These are phyloP conservation scores for Egretta garzetta DNA, from an alignment of 2,113 vertebrate species.

Conservation along the genomic window DNA sequence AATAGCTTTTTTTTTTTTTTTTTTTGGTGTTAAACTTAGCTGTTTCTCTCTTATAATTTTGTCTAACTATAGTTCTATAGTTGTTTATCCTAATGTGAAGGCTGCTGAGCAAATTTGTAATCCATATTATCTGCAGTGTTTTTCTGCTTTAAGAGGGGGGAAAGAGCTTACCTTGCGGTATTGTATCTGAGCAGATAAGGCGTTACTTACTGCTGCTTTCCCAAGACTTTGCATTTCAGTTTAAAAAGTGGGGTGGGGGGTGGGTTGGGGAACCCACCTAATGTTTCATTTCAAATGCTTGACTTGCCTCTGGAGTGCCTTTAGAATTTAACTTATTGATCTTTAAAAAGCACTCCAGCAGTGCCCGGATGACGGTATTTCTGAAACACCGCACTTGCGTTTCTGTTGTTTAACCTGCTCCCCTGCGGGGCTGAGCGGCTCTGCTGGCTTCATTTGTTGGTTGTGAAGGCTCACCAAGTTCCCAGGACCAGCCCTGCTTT, in stretches of 20 bases:
- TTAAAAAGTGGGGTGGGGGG: background rate
- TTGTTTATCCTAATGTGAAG: background rate
- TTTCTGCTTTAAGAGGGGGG: background rate
- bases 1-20: constrained; percentile 32
- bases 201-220: background rate
- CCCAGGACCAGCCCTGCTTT: background rate
- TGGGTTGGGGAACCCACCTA: background rate
- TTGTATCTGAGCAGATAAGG: background rate
- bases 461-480: background rate
- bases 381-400: background rate
- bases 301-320: background rate
- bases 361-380: background rate
- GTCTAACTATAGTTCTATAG: background rate
- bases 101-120: background rate
- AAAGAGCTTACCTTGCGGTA: background rate
- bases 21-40: background rate
- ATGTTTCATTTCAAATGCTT: background rate
- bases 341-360: background rate
- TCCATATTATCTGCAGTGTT: background rate
- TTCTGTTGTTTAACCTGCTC: background rate
- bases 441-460: background rate
- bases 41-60: constrained; percentile 21
- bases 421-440: background rate
- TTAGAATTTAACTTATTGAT: background rate
- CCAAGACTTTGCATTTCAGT: background rate